A percentile compares a stretch with the other conserved stretches of the same genome.
Conservation (phyloP, 2,113 vertebrate genomes). For the Columba livia region DNA sequence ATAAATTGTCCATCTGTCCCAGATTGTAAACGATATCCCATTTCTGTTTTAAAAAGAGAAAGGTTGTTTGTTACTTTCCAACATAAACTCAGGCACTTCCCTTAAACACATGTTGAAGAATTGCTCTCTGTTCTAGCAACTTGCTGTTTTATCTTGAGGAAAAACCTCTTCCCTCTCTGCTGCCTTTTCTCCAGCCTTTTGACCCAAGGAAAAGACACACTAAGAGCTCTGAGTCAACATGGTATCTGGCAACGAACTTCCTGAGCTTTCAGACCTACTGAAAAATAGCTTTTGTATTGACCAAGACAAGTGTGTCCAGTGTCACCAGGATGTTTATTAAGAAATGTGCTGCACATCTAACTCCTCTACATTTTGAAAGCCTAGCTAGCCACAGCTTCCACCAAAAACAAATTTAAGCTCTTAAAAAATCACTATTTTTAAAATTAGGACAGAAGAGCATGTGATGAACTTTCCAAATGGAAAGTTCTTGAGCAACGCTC, state of each 20-base stretch:
- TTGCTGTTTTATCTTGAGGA: neutral
- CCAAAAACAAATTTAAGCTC: neutral
- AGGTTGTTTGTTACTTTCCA: neutral
- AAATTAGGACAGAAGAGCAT: neutral
- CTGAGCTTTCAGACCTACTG: neutral
- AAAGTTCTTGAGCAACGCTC: neutral
- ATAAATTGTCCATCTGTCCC: constrained; percentile 94
- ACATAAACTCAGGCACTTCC: neutral
- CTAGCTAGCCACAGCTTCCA: neutral
- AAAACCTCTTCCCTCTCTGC: neutral
- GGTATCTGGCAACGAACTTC: neutral
- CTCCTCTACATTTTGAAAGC: neutral
- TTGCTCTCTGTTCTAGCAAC: accelerated
- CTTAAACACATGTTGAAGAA: neutral
- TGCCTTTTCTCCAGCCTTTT: neutral
- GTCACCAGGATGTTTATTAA: neutral
- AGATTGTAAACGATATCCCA: constrained; percentile 94
- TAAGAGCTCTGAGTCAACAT: neutral
- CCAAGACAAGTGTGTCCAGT: neutral
- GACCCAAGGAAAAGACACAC: neutral
- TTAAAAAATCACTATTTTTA: neutral
- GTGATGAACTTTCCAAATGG: neutral
- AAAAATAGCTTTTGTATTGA: neutral
- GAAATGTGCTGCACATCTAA: neutral
- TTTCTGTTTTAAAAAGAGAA: constrained; percentile 79